Percentiles rank a stretch among this genome's conserved stretches.
Evolutionary conservation across 2,888 invertebrate genomes (phyloP).

Genomic region (Priocnemis perturbator): DNA sequence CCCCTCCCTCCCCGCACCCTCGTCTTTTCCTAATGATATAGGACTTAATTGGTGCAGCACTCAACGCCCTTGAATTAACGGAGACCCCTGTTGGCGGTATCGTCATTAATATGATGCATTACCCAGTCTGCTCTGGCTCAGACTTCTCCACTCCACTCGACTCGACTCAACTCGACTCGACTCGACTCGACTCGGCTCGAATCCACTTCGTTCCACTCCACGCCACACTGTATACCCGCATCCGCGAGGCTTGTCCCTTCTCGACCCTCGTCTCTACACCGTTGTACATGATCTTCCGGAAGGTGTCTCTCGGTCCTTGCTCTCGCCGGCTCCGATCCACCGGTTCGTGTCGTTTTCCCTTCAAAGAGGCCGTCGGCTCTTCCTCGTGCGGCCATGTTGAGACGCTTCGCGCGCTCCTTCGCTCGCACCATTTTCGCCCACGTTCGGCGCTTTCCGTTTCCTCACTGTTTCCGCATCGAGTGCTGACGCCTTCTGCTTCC

Average conservation of each 20-base stretch:
- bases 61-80: slow-evolving; percentile 59
- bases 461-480: neutral
- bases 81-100: slow-evolving; percentile 44
- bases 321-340: neutral
- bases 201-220: slow-evolving; percentile 38
- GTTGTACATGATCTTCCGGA: slow-evolving; percentile 23
- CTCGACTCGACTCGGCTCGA: slow-evolving; percentile 24
- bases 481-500: neutral
- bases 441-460: neutral
- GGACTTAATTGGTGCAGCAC: slow-evolving; percentile 58
- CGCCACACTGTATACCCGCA: slow-evolving; percentile 25
- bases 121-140: slow-evolving; percentile 44
- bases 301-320: slow-evolving; percentile 19
- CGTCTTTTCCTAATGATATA: slow-evolving; percentile 50
- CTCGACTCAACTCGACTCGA: slow-evolving; percentile 33
- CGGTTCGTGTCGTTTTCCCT: too few relatives aligned
- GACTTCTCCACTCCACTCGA: slow-evolving; percentile 45
- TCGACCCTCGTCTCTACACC: slow-evolving; percentile 25
- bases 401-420: neutral
- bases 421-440: slow-evolving; percentile 1
- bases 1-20: neutral
- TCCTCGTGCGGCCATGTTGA: too few relatives aligned
- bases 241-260: slow-evolving; percentile 27
- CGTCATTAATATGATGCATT: slow-evolving; percentile 63
- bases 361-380: neutral